Evolutionary conservation across 53 echinoderm and acorn worm genomes (phyloP).

Genomic region (Patiria pectinifera): DNA sequence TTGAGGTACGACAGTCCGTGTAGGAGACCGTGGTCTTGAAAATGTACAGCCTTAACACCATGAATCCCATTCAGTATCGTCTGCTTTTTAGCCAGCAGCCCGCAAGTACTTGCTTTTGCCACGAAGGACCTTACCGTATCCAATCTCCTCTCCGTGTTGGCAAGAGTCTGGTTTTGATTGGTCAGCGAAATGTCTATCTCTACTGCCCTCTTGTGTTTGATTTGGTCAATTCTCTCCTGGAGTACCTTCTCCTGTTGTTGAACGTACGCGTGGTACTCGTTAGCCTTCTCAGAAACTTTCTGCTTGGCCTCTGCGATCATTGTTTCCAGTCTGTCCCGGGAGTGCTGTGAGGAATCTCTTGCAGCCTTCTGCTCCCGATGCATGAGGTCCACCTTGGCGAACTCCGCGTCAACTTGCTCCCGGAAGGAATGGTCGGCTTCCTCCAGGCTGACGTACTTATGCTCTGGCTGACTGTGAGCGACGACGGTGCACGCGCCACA

Average conservation of each 20-base stretch:
- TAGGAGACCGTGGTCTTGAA: not conserved
- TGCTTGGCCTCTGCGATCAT: slow-evolving; percentile 15
- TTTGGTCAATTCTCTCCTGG: not conserved
- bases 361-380: slow-evolving; percentile 5
- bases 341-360: slow-evolving; percentile 17
- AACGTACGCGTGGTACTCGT: slow-evolving; percentile 4
- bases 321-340: slow-evolving; percentile 9
- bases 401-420: not conserved
- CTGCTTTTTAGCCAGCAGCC: slow-evolving; percentile 18
- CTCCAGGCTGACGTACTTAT: slow-evolving; percentile 5
- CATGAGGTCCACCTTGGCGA: not conserved
- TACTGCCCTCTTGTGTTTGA: slow-evolving; percentile 16
- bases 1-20: not conserved
- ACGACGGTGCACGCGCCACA: slow-evolving; percentile 37
- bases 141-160: slow-evolving; percentile 11
- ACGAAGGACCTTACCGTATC: slow-evolving; percentile 10
- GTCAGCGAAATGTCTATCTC: slow-evolving; percentile 29
- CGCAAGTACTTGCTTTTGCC: not conserved
- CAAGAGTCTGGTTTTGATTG: slow-evolving; percentile 22
- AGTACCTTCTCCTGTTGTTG: slow-evolving; percentile 23
- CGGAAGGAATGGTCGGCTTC: slow-evolving; percentile 3
- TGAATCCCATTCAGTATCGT: not conserved
- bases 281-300: slow-evolving; percentile 17
- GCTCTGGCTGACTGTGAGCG: slow-evolving; percentile 37
- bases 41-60: slow-evolving; percentile 7